Evolutionary conservation across 2,797 vertebrate species (phyloP).

Genomic region (Molossus molossus): DNA sequence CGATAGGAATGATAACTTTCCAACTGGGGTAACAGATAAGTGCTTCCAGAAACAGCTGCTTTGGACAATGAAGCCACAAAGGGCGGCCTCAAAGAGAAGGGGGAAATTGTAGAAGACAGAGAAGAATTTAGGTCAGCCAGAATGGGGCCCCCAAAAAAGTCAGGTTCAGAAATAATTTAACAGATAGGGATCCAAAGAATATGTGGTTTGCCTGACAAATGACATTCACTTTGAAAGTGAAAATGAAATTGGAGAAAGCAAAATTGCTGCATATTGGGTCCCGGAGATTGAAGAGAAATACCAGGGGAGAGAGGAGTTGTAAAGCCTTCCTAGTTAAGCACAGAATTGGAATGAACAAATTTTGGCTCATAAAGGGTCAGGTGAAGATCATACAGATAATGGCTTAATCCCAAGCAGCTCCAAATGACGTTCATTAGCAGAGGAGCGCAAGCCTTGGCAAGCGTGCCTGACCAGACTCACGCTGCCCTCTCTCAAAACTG

Average conservation of each 20-base stretch:
- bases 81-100: constrained; percentile 70
- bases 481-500: constrained; percentile 65
- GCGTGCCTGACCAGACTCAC: not conserved
- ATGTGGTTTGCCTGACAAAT: constrained; percentile 74
- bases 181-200: constrained; percentile 80
- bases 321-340: constrained; percentile 82
- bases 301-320: constrained; percentile 67
- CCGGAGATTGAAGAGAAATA: constrained; percentile 80
- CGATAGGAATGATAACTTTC: constrained; percentile 84
- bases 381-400: constrained; percentile 82
- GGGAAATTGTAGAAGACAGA: constrained; percentile 75
- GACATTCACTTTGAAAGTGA: constrained; percentile 80
- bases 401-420: constrained; percentile 79
- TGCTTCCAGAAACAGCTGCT: constrained; percentile 82
- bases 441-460: constrained; percentile 69
- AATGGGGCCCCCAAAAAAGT: constrained; percentile 75
- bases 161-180: constrained; percentile 81
- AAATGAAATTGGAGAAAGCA: constrained; percentile 86
- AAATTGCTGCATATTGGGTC: constrained; percentile 84
- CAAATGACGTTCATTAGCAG: constrained; percentile 74
- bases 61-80: constrained; percentile 72
- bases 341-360: constrained; percentile 79
- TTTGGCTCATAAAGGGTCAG: constrained; percentile 75
- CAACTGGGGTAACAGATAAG: constrained; percentile 78
- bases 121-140: constrained; percentile 85